Conservation (phyloP, 2,113 vertebrate species). For the Peromyscus californicus region DNA sequence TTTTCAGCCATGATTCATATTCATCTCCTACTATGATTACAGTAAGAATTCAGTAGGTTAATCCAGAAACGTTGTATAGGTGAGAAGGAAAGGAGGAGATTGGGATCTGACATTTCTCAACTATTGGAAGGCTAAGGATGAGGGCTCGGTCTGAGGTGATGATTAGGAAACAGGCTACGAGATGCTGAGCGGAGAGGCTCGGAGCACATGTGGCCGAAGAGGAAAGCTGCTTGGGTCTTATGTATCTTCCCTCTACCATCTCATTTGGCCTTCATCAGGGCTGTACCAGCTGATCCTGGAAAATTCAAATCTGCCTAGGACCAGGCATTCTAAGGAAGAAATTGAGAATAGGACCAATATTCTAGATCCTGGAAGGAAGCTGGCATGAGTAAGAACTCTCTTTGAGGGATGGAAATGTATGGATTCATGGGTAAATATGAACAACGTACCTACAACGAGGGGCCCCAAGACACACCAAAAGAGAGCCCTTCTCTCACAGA, state of each 20-base stretch:
- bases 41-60: constrained; percentile 34
- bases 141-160: background rate
- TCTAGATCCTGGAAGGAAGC: constrained; percentile 19
- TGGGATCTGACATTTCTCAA: background rate
- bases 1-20: background rate
- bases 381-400: background rate
- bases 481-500: background rate
- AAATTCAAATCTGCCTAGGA: constrained; percentile 32
- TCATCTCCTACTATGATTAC: constrained; percentile 57
- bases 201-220: background rate
- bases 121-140: no score
- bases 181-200: background rate
- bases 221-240: background rate
- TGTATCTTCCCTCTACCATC: background rate
- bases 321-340: background rate
- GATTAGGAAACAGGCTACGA: background rate
- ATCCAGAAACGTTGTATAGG: background rate
- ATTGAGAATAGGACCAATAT: background rate
- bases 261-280: background rate
- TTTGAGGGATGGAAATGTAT: background rate
- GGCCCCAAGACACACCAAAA: background rate
- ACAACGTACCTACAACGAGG: background rate
- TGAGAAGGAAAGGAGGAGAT: background rate
- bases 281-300: background rate
- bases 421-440: background rate